Conservation (phyloP, 2,113 vertebrate species). For the Prionailurus viverrinus region DNA sequence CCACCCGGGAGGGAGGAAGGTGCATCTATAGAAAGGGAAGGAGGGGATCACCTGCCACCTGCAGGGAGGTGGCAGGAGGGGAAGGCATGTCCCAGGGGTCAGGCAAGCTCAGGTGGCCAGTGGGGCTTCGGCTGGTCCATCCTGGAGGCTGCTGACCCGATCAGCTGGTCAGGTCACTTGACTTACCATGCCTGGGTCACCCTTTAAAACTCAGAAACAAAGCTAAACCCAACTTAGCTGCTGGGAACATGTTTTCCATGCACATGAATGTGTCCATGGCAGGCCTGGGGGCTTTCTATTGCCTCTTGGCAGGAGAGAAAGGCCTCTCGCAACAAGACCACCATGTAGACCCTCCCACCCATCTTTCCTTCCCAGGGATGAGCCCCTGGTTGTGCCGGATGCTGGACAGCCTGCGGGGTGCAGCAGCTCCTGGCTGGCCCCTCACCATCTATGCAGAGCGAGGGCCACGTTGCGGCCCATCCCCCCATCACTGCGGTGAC, state of each 20-base stretch:
- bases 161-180: not conserved
- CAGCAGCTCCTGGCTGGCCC: not conserved
- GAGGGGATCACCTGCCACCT: too few relatives aligned
- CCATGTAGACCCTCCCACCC: not conserved
- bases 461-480: accelerated
- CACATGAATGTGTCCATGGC: not conserved
- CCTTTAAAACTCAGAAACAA: not conserved
- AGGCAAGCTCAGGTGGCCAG: not conserved
- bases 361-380: not conserved
- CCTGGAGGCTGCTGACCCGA: not conserved
- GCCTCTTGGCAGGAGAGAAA: not conserved
- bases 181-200: not conserved
- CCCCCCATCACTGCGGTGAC: not conserved
- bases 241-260: not conserved
- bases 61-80: not conserved
- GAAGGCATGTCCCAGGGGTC: accelerated
- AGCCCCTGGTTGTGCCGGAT: not conserved
- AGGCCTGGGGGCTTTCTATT: not conserved
- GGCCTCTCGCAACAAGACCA: not conserved
- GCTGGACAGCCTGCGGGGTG: accelerated
- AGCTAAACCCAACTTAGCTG: not conserved
- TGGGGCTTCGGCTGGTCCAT: not conserved
- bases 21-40: too few relatives aligned
- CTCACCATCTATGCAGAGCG: not conserved
- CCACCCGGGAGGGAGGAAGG: too few relatives aligned